These are phyloP conservation scores for Epizoanthus fatuus DNA, from an alignment of 92 coral and sea anemone species.

Conservation along the genomic window DNA sequence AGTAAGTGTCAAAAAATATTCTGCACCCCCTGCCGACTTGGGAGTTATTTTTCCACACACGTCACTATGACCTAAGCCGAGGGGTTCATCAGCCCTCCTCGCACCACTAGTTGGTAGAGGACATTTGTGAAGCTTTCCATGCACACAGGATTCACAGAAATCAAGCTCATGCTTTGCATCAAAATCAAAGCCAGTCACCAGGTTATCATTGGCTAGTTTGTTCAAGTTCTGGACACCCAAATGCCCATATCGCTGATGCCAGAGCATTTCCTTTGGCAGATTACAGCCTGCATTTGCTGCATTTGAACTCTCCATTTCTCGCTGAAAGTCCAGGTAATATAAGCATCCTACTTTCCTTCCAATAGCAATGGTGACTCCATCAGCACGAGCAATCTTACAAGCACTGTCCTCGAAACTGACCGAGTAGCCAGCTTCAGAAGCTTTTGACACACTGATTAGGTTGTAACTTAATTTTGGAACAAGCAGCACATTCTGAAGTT, in stretches of 20 bases:
- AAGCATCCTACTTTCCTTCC: constrained; percentile 71
- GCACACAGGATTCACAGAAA: constrained; percentile 72
- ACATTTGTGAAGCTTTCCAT: constrained; percentile 60
- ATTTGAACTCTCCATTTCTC: constrained; percentile 23
- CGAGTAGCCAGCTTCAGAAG: constrained; percentile 42
- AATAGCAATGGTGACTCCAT: constrained; percentile 53
- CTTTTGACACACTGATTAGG: constrained; percentile 63
- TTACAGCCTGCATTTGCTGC: not conserved
- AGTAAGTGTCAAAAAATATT: constrained; percentile 67
- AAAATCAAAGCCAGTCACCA: constrained; percentile 63
- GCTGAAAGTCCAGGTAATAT: constrained; percentile 48
- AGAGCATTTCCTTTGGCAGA: constrained; percentile 45
- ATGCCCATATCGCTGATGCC: constrained; percentile 76
- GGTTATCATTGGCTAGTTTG: constrained; percentile 45
- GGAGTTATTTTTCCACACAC: constrained; percentile 71
- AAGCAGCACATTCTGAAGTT: constrained; percentile 57
- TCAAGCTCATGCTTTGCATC: constrained; percentile 49
- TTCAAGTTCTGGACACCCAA: constrained; percentile 52
- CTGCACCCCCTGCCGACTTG: constrained; percentile 64
- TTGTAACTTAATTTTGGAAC: constrained; percentile 68
- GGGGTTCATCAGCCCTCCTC: constrained; percentile 59
- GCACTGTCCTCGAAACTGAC: constrained; percentile 58
- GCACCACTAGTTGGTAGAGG: constrained; percentile 61
- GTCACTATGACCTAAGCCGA: constrained; percentile 68
- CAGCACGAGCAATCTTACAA: constrained; percentile 62